Percentiles rank a stretch among this genome's conserved stretches.
These are phyloP conservation scores for Formica selysi DNA, from an alignment of 1,140 invertebrate genomes.

Conservation along the genomic window DNA sequence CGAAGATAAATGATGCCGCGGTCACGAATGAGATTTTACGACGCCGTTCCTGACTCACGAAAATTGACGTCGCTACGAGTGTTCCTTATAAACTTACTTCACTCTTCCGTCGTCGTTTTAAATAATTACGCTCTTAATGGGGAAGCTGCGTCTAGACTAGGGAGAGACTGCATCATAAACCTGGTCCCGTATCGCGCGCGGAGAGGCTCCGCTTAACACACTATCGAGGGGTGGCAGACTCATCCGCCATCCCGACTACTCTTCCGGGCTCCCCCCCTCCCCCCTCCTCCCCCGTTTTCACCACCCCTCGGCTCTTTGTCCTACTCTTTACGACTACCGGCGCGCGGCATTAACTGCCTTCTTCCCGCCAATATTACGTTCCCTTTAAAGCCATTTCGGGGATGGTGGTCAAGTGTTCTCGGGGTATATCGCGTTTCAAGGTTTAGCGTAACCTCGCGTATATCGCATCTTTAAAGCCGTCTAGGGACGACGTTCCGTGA, in stretches of 20 bases:
- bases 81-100: slow-evolving; percentile 62
- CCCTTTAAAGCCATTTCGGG: slow-evolving; percentile 62
- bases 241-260: slow-evolving; percentile 43
- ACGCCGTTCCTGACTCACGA: slow-evolving; percentile 7
- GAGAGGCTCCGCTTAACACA: slow-evolving; percentile 60
- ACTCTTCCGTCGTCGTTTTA: slow-evolving; percentile 59
- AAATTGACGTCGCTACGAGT: slow-evolving; percentile 54
- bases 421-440: slow-evolving; percentile 59
- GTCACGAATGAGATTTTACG: slow-evolving; percentile 38
- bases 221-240: slow-evolving; percentile 61
- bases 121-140: slow-evolving; percentile 65
- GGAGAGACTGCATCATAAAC: slow-evolving; percentile 84
- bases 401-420: slow-evolving; percentile 60
- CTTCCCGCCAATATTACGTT: slow-evolving; percentile 63
- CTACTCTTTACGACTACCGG: slow-evolving; percentile 62
- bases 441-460: slow-evolving; percentile 42
- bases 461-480: slow-evolving; percentile 50
- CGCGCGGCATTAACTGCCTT: slow-evolving; percentile 61
- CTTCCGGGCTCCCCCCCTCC: neutral
- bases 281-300: neutral
- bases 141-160: slow-evolving; percentile 84
- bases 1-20: slow-evolving; percentile 9
- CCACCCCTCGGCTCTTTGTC: slow-evolving; percentile 46
- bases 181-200: slow-evolving; percentile 79
- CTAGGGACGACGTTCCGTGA: slow-evolving; percentile 22